Percentiles rank a stretch among this genome's conserved stretches.
phyloP scores from a whole-genome alignment of 2,797 vertebrate genomes.

The Erethizon dorsatum region DNA sequence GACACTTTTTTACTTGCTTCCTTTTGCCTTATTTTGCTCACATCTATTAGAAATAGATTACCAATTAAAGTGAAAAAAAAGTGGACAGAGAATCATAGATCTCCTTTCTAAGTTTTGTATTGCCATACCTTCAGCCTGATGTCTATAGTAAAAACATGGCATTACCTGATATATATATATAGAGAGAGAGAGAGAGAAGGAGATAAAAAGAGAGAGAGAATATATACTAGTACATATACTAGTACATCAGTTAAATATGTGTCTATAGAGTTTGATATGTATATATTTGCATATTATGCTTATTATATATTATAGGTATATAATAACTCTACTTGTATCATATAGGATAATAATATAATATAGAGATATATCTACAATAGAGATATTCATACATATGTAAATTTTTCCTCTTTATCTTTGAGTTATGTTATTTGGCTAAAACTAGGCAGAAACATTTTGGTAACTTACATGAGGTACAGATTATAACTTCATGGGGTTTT shows the following conservation, averaged over 20 bases:
- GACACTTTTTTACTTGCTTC: neutral
- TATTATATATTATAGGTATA: neutral
- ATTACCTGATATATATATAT: neutral
- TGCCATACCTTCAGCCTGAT: neutral
- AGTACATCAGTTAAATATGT: neutral
- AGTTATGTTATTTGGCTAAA: neutral
- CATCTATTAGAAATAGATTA: neutral
- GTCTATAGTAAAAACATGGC: neutral
- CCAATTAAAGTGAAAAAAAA: neutral
- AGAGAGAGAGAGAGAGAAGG: neutral
- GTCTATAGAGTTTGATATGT: neutral
- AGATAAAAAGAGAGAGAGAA: neutral
- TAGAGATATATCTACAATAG: neutral
- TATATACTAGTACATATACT: neutral
- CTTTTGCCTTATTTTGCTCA: neutral
- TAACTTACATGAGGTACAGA: neutral
- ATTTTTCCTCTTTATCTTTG: neutral
- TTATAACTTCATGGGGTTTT: neutral
- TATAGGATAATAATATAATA: neutral
- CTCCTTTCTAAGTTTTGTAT: neutral
- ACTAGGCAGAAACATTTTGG: conserved; percentile 1
- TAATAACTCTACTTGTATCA: neutral
- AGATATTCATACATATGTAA: neutral
- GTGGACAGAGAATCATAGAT: accelerated
- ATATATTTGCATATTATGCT: neutral